phyloP scores from a whole-genome alignment of 2,797 vertebrate species.

The Malurus splendens region DNA sequence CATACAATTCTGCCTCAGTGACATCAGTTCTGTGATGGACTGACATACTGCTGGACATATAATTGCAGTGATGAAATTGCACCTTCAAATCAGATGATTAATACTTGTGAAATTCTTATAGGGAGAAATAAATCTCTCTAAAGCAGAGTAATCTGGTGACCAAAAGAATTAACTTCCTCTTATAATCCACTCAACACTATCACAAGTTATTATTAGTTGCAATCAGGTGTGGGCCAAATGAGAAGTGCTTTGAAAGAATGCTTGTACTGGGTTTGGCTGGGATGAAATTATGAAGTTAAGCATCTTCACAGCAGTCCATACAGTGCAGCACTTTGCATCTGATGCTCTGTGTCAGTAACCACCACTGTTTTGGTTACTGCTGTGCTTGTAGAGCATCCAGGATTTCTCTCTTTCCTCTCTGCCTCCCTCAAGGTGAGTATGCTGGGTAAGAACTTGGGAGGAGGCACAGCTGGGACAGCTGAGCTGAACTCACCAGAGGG shows the following conservation, averaged over 20 bases:
- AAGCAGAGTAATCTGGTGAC: neutral
- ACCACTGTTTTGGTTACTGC: neutral
- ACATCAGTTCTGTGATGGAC: neutral
- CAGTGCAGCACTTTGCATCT: neutral
- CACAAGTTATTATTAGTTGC: neutral
- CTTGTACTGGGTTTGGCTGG: neutral
- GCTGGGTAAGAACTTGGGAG: neutral
- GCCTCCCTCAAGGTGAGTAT: neutral
- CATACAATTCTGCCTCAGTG: neutral
- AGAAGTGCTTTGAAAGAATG: neutral
- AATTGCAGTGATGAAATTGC: neutral
- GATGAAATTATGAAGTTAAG: neutral
- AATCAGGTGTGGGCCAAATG: neutral
- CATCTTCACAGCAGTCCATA: neutral
- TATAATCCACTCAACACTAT: neutral
- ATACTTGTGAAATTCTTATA: neutral
- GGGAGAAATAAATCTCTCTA: neutral
- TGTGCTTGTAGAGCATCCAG: neutral
- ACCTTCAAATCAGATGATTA: neutral
- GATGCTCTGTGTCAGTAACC: neutral
- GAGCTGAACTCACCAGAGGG: neutral
- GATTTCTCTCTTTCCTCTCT: neutral
- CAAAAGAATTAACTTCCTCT: neutral
- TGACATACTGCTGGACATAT: neutral
- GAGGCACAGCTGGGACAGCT: neutral